These are phyloP conservation scores for Hyles euphorbiae DNA, from an alignment of 1,140 invertebrate species.

Conservation along the genomic window DNA sequence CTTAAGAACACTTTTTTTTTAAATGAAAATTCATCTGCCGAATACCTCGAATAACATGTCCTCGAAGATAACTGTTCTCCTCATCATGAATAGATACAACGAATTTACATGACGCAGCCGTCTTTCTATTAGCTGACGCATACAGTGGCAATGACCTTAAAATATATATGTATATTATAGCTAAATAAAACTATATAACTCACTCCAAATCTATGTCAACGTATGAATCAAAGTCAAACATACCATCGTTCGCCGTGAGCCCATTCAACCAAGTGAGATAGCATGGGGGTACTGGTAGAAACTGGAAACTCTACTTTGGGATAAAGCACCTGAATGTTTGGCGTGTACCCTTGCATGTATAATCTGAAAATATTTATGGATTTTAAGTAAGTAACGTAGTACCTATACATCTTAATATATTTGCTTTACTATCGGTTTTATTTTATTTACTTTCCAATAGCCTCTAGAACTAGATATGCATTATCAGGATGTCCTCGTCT, in stretches of 20 bases:
- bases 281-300: slow-evolving; percentile 81
- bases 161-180: not conserved
- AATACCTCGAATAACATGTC: slow-evolving; percentile 38
- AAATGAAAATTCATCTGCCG: no score
- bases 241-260: slow-evolving; percentile 78
- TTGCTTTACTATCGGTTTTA: not conserved
- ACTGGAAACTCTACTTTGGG: slow-evolving; percentile 82
- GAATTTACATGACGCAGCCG: slow-evolving; percentile 26
- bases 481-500: slow-evolving; percentile 80
- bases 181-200: not conserved
- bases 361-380: slow-evolving; percentile 79
- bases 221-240: not conserved
- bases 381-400: not conserved
- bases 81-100: slow-evolving; percentile 32
- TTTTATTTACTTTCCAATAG: slow-evolving; percentile 75
- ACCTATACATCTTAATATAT: not conserved
- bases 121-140: slow-evolving; percentile 17
- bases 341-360: slow-evolving; percentile 79
- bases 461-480: slow-evolving; percentile 76
- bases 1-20: no score
- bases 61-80: slow-evolving; percentile 32
- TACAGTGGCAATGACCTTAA: slow-evolving; percentile 32
- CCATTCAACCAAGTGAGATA: slow-evolving; percentile 83
- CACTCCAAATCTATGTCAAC: no score
- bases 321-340: slow-evolving; percentile 79